A percentile compares a stretch with the other conserved stretches of the same genome.
Evolutionary conservation across 2,797 vertebrate species (phyloP).

Genomic region (Yasuhikotakia modesta): DNA sequence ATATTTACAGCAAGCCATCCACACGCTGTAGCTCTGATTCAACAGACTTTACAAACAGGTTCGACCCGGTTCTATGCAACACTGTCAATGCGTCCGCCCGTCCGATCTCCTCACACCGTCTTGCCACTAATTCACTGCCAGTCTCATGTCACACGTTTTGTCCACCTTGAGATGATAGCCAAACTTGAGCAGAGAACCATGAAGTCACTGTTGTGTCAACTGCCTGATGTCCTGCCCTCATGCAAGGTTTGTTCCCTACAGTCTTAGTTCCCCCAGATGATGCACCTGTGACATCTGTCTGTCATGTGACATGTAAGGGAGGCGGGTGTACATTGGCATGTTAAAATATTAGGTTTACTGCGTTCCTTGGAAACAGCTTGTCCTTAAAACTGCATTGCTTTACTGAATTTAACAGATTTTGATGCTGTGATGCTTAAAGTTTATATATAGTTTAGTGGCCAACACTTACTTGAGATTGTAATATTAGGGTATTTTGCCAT

Average conservation of each 20-base stretch:
- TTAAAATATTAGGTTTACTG: slow-evolving; percentile 21
- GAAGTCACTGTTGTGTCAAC: slow-evolving; percentile 35
- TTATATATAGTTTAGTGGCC: background rate
- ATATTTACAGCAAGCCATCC: slow-evolving; percentile 14
- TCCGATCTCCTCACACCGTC: slow-evolving; percentile 44
- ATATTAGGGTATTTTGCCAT: background rate
- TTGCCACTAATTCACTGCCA: slow-evolving; percentile 72
- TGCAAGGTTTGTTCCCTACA: slow-evolving; percentile 15
- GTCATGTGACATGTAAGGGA: slow-evolving; percentile 2
- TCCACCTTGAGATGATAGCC: slow-evolving; percentile 25
- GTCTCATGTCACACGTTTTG: slow-evolving; percentile 30
- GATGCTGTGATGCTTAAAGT: background rate
- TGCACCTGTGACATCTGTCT: background rate
- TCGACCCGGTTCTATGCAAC: slow-evolving; percentile 45
- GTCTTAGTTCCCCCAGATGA: background rate
- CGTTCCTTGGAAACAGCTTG: background rate
- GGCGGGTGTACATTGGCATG: background rate
- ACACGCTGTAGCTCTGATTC: slow-evolving; percentile 24
- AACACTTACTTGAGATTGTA: background rate
- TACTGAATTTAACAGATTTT: background rate
- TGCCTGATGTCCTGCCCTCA: slow-evolving; percentile 49
- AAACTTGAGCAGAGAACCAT: slow-evolving; percentile 39
- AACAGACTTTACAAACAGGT: slow-evolving; percentile 27
- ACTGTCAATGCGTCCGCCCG: slow-evolving; percentile 35
- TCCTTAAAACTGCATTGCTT: background rate